Conservation (phyloP, 2,113 vertebrate genomes). For the Sceloporus undulatus region DNA sequence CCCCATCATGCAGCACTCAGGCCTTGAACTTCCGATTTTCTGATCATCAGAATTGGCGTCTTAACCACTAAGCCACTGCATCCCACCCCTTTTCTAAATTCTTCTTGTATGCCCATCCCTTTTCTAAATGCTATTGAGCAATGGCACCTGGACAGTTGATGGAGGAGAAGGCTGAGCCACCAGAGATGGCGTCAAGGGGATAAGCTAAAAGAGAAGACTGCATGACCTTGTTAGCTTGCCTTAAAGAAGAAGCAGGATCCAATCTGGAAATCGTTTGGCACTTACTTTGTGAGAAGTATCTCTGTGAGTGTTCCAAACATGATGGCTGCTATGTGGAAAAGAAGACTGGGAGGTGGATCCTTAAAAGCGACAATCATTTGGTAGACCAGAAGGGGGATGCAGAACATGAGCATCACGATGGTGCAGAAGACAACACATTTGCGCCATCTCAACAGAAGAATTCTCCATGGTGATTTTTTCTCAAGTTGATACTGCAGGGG, state of each 20-base stretch:
- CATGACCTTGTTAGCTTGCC: too few relatives aligned
- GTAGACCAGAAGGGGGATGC: slow-evolving; percentile 67
- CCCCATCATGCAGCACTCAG: too few relatives aligned
- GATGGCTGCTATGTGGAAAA: slow-evolving; percentile 68
- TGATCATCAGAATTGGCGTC: too few relatives aligned
- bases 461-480: slow-evolving; percentile 64
- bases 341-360: slow-evolving; percentile 52
- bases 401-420: slow-evolving; percentile 14
- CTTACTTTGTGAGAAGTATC: slow-evolving; percentile 74
- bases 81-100: slow-evolving; percentile 55
- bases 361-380: slow-evolving; percentile 63
- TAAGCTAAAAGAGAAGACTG: too few relatives aligned
- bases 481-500: slow-evolving; percentile 72
- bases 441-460: slow-evolving; percentile 66
- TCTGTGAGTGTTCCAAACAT: slow-evolving; percentile 60
- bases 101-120: not conserved
- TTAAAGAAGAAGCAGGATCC: not conserved
- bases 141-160: not conserved
- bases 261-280: slow-evolving; percentile 14
- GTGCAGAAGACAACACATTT: slow-evolving; percentile 50
- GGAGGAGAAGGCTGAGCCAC: too few relatives aligned
- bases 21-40: too few relatives aligned
- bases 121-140: slow-evolving; percentile 66
- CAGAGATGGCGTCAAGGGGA: too few relatives aligned
- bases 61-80: too few relatives aligned